A percentile compares a stretch with the other conserved stretches of the same genome.
phyloP scores from a whole-genome alignment of 2,888 invertebrate species.

The Phorcus lineatus region DNA sequence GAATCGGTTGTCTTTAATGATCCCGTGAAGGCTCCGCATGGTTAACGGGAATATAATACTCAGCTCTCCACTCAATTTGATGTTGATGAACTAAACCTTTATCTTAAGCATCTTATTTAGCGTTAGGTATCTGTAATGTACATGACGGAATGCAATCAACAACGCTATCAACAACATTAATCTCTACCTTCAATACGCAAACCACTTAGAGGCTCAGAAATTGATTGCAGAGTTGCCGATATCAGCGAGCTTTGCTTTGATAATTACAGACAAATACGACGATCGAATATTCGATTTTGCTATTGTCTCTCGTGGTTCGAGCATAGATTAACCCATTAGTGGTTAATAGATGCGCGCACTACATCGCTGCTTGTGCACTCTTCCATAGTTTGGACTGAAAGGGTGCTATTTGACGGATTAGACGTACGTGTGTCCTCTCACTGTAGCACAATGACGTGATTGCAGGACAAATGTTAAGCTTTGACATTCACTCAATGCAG shows the following conservation, averaged over 20 bases:
- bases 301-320: not conserved
- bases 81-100: not conserved
- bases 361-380: not conserved
- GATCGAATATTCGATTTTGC: constrained; percentile 13
- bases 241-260: constrained; percentile 9
- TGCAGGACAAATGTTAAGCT: too few species aligned
- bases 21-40: not conserved
- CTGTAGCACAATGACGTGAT: too few species aligned
- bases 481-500: too few species aligned
- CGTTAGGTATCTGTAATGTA: not conserved
- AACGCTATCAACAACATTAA: constrained; percentile 6
- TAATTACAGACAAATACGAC: constrained; percentile 8
- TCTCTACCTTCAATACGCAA: not conserved
- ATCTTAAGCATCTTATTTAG: not conserved
- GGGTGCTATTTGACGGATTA: not conserved
- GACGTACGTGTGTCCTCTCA: too few species aligned
- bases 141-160: not conserved
- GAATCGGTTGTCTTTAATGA: not conserved
- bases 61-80: not conserved
- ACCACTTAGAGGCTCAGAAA: constrained; percentile 4
- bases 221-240: not conserved
- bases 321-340: not conserved
- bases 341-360: not conserved
- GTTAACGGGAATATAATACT: not conserved
- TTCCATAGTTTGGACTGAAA: not conserved